Conservation (phyloP, 2,888 invertebrate species). For the Dryomyza anilis region DNA sequence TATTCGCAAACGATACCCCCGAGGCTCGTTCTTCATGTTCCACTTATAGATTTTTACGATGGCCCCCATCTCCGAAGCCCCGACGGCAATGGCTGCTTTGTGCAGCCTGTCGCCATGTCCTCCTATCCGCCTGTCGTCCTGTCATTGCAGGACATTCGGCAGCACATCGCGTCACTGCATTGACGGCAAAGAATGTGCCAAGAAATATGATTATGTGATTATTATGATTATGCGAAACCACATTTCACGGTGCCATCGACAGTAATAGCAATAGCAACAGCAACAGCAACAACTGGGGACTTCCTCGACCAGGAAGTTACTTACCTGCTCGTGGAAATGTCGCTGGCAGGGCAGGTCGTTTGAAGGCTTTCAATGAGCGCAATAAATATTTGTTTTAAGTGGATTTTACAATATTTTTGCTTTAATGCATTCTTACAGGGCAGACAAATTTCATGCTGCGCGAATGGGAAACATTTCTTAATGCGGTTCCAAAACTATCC, state of each 20-base stretch:
- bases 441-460: too few species aligned
- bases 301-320: neutral
- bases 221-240: slow-evolving; percentile 28
- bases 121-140: too few species aligned
- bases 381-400: too few species aligned
- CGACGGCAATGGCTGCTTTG: neutral
- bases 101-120: neutral
- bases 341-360: neutral
- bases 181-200: slow-evolving; percentile 6
- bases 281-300: neutral
- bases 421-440: too few species aligned
- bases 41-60: neutral
- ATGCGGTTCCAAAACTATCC: too few species aligned
- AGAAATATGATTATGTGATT: slow-evolving; percentile 22
- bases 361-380: neutral
- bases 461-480: too few species aligned
- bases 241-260: slow-evolving; percentile 10
- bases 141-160: slow-evolving; percentile 2
- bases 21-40: neutral
- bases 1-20: neutral
- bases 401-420: too few species aligned
- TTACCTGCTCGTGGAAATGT: slow-evolving; percentile 6
- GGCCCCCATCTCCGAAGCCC: neutral
- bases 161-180: too few species aligned
- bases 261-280: neutral